Conservation (phyloP, 2,113 vertebrate species). For the Phocoena phocoena region DNA sequence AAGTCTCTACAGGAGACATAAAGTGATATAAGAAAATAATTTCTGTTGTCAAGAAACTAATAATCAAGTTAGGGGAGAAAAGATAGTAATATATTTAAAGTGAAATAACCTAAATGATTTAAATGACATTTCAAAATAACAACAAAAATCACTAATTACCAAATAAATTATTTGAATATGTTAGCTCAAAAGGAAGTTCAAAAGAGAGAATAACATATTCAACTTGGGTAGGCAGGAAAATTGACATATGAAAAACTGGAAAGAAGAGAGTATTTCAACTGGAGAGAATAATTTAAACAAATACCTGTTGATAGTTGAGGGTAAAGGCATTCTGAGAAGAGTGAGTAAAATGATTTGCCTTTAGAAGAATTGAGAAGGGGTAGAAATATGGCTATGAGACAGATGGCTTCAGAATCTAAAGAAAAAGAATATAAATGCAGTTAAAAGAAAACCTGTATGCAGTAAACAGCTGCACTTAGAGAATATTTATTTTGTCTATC, state of each 20-base stretch:
- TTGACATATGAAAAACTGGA: background rate
- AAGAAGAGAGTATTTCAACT: background rate
- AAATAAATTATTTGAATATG: background rate
- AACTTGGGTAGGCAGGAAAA: background rate
- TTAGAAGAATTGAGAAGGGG: background rate
- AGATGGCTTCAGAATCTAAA: background rate
- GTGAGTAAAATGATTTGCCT: background rate
- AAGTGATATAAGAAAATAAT: slow-evolving; percentile 17
- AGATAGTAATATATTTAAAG: background rate
- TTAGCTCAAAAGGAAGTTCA: background rate
- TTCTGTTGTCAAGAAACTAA: background rate
- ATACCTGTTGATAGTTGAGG: background rate
- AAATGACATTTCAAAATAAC: slow-evolving; percentile 8
- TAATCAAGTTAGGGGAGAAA: background rate
- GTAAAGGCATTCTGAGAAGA: background rate
- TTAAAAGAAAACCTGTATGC: background rate
- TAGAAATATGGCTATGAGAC: background rate
- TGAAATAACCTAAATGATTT: background rate
- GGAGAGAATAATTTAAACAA: background rate
- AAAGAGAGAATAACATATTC: background rate
- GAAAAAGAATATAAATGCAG: background rate
- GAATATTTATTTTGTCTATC: background rate
- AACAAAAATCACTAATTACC: background rate
- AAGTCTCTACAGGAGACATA: background rate
- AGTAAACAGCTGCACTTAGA: background rate